These are phyloP conservation scores for Xestia ashworthii DNA, from an alignment of 2,888 invertebrate genomes.

Conservation along the genomic window DNA sequence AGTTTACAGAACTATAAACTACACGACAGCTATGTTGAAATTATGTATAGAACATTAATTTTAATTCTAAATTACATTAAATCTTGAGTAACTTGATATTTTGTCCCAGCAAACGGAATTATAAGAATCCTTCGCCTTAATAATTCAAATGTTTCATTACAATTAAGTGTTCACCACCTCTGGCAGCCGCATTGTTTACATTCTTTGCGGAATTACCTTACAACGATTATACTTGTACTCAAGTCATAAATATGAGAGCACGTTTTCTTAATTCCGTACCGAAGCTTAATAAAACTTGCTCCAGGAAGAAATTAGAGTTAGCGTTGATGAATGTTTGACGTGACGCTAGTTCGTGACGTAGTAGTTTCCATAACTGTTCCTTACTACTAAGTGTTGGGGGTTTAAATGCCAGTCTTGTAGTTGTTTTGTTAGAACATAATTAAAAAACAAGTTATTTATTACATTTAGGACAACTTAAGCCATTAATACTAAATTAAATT, in stretches of 20 bases:
- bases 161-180: conserved; percentile 33
- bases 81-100: conserved; percentile 47
- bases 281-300: conserved; percentile 59
- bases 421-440: background rate
- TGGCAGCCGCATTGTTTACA: conserved; percentile 45
- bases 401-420: conserved; percentile 32
- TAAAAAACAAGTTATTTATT: background rate
- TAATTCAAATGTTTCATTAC: conserved; percentile 32
- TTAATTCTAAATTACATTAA: conserved; percentile 19
- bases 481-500: no score
- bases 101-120: conserved; percentile 13
- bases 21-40: conserved; percentile 15
- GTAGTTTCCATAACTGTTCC: conserved; percentile 69
- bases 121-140: conserved; percentile 2
- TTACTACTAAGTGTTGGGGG: conserved; percentile 29
- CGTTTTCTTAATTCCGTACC: conserved; percentile 53
- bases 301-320: conserved; percentile 73
- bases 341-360: conserved; percentile 75
- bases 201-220: conserved; percentile 45
- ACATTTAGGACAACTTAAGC: no score
- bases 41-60: conserved; percentile 12
- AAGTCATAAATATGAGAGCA: conserved; percentile 55
- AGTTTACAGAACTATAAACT: no score
- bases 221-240: conserved; percentile 47
- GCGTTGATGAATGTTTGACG: conserved; percentile 79